phyloP scores from a whole-genome alignment of 1,140 invertebrate genomes.

The Chrysopa pallens region DNA sequence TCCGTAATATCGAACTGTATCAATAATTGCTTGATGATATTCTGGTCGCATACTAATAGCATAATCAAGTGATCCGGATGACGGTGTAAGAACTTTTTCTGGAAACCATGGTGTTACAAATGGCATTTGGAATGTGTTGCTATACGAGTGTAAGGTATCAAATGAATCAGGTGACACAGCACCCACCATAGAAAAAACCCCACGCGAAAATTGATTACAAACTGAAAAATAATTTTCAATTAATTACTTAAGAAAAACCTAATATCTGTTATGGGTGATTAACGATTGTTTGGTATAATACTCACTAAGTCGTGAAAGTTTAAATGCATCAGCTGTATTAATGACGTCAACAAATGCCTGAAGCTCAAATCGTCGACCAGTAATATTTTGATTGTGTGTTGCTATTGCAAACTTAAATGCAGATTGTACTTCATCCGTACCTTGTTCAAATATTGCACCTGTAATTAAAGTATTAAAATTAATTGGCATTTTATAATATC shows the following conservation, averaged over 20 bases:
- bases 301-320: conserved; percentile 75
- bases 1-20: conserved; percentile 77
- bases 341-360: conserved; percentile 79
- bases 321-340: conserved; percentile 83
- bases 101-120: conserved; percentile 88
- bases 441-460: conserved; percentile 81
- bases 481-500: no score
- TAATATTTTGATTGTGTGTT: conserved; percentile 60
- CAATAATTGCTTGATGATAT: conserved; percentile 84
- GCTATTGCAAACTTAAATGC: conserved; percentile 74
- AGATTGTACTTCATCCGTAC: conserved; percentile 71
- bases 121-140: conserved; percentile 91
- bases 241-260: background rate
- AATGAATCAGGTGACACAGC: conserved; percentile 83
- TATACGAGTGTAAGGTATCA: conserved; percentile 85
- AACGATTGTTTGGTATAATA: conserved; percentile 21
- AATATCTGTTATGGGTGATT: background rate
- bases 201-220: conserved; percentile 76
- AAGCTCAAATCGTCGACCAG: conserved; percentile 54
- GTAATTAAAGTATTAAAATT: conserved; percentile 18
- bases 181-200: conserved; percentile 79
- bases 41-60: conserved; percentile 88
- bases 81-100: conserved; percentile 69
- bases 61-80: conserved; percentile 71
- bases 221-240: conserved; percentile 52